Conservation (phyloP, 2,113 vertebrate genomes). For the Aythya baeri region DNA sequence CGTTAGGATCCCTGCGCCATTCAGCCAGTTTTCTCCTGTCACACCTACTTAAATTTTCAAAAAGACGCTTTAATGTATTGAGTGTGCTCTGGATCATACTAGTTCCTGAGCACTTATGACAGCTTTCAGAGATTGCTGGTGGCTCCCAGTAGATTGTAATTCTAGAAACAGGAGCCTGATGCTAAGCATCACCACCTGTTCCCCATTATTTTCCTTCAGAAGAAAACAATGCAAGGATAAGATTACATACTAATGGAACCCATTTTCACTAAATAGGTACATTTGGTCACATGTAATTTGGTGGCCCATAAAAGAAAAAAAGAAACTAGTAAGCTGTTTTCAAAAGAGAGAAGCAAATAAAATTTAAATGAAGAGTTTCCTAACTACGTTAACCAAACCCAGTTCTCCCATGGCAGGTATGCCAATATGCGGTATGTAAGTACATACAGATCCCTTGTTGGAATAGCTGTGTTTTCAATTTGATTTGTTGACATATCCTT, state of each 20-base stretch:
- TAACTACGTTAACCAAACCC: constrained; percentile 10
- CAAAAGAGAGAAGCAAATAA: constrained; percentile 57
- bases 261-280: constrained; percentile 78
- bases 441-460: neutral
- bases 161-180: constrained; percentile 81
- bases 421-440: neutral
- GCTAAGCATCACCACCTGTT: constrained; percentile 75
- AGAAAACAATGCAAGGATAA: constrained; percentile 79
- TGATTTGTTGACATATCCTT: constrained; percentile 47
- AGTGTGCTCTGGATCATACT: constrained; percentile 66
- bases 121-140: constrained; percentile 72
- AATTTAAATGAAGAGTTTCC: constrained; percentile 44
- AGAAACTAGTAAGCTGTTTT: constrained; percentile 50
- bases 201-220: constrained; percentile 75
- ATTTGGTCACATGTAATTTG: constrained; percentile 77
- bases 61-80: constrained; percentile 69
- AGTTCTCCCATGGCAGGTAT: constrained; percentile 2
- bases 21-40: constrained; percentile 64
- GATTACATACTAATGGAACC: constrained; percentile 76
- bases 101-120: constrained; percentile 68
- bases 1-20: constrained; percentile 30
- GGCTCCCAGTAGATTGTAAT: constrained; percentile 77
- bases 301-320: constrained; percentile 68
- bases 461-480: constrained; percentile 37
- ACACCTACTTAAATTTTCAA: constrained; percentile 75